Conservation (phyloP, 2,113 vertebrate genomes). For the Oophaga pumilio region DNA sequence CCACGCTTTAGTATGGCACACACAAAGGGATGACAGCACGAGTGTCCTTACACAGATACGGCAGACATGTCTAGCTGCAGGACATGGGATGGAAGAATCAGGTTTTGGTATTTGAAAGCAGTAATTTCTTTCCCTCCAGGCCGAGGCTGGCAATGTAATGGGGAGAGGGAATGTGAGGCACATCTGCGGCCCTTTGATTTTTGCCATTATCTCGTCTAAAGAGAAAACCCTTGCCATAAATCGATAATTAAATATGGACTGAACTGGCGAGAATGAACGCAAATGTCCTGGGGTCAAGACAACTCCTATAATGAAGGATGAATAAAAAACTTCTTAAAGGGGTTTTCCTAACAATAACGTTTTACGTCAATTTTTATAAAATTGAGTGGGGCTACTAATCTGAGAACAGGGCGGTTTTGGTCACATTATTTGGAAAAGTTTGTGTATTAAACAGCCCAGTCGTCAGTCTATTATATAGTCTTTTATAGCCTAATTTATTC, state of each 20-base stretch:
- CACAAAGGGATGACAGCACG: slow-evolving; percentile 13
- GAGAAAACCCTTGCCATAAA: not conserved
- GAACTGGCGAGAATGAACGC: not conserved
- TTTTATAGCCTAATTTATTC: no score
- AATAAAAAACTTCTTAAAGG: not conserved
- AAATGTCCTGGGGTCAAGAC: not conserved
- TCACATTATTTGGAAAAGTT: no score
- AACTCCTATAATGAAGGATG: not conserved
- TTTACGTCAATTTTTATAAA: no score
- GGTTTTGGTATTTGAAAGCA: slow-evolving; percentile 31
- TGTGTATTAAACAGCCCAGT: no score
- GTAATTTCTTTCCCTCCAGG: slow-evolving; percentile 4
- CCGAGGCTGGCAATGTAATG: slow-evolving; percentile 3
- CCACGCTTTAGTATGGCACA: not conserved
- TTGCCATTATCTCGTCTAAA: not conserved
- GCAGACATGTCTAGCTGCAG: not conserved
- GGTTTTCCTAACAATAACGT: not conserved
- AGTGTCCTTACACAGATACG: slow-evolving; percentile 5
- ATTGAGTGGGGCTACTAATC: no score
- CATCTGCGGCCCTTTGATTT: slow-evolving; percentile 14
- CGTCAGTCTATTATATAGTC: no score
- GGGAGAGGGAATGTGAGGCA: not conserved
- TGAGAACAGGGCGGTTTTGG: no score
- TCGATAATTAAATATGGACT: not conserved
- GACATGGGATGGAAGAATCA: not conserved